These are phyloP conservation scores for Sebastes trivittatus DNA, from an alignment of 2,797 vertebrate species.

Conservation along the genomic window DNA sequence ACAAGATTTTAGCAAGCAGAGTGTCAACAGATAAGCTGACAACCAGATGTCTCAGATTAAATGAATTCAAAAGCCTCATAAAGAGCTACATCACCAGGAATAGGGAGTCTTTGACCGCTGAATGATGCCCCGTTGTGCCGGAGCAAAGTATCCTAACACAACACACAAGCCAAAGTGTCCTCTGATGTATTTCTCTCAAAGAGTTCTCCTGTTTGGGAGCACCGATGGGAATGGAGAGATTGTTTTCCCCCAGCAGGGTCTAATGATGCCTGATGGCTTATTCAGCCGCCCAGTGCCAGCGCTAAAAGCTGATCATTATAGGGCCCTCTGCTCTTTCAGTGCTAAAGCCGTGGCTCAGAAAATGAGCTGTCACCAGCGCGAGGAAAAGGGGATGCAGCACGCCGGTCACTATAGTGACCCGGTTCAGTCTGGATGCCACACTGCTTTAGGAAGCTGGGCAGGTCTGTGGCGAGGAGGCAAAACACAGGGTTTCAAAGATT, in stretches of 20 bases:
- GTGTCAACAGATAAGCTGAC: neutral
- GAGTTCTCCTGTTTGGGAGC: conserved; percentile 65
- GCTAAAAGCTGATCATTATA: conserved; percentile 87
- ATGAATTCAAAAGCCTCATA: conserved; percentile 28
- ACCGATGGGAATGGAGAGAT: conserved; percentile 56
- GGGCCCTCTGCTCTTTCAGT: conserved; percentile 72
- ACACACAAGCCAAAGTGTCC: conserved; percentile 43
- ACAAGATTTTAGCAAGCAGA: neutral
- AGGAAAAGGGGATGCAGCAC: conserved; percentile 61
- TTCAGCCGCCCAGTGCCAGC: conserved; percentile 72
- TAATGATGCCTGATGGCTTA: conserved; percentile 86
- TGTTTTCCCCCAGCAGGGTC: conserved; percentile 69
- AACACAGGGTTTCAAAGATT: conserved; percentile 33
- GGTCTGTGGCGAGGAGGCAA: conserved; percentile 19
- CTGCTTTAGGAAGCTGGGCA: conserved; percentile 53
- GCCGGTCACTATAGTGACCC: conserved; percentile 72
- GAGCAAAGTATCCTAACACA: conserved; percentile 13
- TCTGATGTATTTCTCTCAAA: conserved; percentile 54
- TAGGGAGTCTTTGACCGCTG: conserved; percentile 3
- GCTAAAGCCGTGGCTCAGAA: conserved; percentile 72
- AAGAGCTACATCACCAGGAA: conserved; percentile 3
- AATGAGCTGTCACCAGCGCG: conserved; percentile 82
- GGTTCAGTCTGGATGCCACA: conserved; percentile 55
- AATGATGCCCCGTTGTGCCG: conserved; percentile 12
- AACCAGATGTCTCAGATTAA: neutral